Conservation (phyloP, 2,888 invertebrate genomes). For the Latrodectus hesperus region DNA sequence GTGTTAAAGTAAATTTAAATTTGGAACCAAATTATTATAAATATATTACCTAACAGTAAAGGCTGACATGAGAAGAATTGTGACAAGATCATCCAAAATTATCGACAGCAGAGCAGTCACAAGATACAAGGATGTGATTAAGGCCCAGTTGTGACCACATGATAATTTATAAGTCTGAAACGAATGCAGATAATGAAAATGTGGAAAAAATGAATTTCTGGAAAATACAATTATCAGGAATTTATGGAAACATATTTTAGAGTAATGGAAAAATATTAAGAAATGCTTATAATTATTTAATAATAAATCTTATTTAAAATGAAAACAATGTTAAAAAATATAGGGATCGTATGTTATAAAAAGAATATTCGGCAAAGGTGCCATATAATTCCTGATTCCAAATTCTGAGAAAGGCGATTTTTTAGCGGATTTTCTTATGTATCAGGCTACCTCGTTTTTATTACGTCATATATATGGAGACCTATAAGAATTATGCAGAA, state of each 20-base stretch:
- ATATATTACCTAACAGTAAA: conserved; percentile 84
- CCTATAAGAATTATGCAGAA: too few species aligned
- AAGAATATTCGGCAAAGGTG: too few species aligned
- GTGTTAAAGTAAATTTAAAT: too few species aligned
- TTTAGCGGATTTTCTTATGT: too few species aligned
- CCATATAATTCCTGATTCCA: too few species aligned
- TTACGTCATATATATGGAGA: too few species aligned
- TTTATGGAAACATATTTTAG: not conserved
- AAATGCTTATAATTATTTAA: not conserved
- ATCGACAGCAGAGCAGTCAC: conserved; percentile 87
- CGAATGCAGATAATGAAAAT: not conserved
- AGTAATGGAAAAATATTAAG: not conserved
- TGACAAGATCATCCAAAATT: conserved; percentile 91
- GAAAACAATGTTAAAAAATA: too few species aligned
- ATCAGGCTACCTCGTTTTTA: too few species aligned
- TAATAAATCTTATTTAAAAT: not conserved
- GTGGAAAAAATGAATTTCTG: not conserved
- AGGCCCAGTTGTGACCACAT: conserved; percentile 87
- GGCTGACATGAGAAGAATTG: conserved; percentile 89
- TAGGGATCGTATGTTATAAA: too few species aligned
- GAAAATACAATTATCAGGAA: not conserved
- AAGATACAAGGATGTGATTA: conserved; percentile 86
- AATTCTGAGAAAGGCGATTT: too few species aligned
- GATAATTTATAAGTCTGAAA: conserved; percentile 81
- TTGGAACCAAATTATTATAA: too few species aligned